Evolutionary conservation across 2,797 vertebrate species (phyloP).

Genomic region (Denticeps clupeoides): DNA sequence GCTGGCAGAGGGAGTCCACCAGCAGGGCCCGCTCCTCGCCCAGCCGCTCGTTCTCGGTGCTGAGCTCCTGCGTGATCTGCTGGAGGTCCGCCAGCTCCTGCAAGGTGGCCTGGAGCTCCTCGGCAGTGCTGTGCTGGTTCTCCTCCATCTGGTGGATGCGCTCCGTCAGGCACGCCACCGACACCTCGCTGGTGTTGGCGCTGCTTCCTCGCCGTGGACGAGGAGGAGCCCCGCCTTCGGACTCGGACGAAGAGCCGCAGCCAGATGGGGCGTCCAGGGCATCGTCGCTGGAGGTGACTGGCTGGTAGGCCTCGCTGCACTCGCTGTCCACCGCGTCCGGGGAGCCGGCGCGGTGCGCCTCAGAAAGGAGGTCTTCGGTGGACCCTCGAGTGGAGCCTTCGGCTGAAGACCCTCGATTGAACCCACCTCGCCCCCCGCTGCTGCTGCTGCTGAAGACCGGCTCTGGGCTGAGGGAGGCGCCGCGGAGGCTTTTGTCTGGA

Average conservation of each 20-base stretch:
- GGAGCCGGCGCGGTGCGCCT: slow-evolving; percentile 32
- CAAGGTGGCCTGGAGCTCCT: slow-evolving; percentile 77
- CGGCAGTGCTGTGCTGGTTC: slow-evolving; percentile 75
- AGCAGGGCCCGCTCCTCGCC: slow-evolving; percentile 76
- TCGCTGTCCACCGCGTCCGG: slow-evolving; percentile 70
- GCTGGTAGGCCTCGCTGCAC: slow-evolving; percentile 77
- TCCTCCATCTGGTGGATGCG: slow-evolving; percentile 84
- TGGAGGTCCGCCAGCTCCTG: slow-evolving; percentile 78
- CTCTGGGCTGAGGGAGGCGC: slow-evolving; percentile 65
- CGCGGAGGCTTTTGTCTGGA: slow-evolving; percentile 64
- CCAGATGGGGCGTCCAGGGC: slow-evolving; percentile 72
- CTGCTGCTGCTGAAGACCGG: slow-evolving; percentile 40
- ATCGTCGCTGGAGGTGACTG: slow-evolving; percentile 73
- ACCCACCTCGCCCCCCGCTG: slow-evolving; percentile 53
- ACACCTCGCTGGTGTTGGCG: slow-evolving; percentile 69
- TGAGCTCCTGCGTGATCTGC: slow-evolving; percentile 76
- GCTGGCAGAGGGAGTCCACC: slow-evolving; percentile 77
- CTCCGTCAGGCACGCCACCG: slow-evolving; percentile 74
- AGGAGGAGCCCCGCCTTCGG: slow-evolving; percentile 62
- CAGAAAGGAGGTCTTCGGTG: slow-evolving; percentile 60
- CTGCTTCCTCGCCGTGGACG: slow-evolving; percentile 67
- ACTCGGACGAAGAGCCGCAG: slow-evolving; percentile 64
- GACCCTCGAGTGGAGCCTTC: slow-evolving; percentile 75
- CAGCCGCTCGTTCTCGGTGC: slow-evolving; percentile 71
- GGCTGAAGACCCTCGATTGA: slow-evolving; percentile 57